Evolutionary conservation across 2,888 invertebrate species (phyloP), one percentile per base, ranked within the genome.

Genomic region (Nomada ferruginata): DNA sequence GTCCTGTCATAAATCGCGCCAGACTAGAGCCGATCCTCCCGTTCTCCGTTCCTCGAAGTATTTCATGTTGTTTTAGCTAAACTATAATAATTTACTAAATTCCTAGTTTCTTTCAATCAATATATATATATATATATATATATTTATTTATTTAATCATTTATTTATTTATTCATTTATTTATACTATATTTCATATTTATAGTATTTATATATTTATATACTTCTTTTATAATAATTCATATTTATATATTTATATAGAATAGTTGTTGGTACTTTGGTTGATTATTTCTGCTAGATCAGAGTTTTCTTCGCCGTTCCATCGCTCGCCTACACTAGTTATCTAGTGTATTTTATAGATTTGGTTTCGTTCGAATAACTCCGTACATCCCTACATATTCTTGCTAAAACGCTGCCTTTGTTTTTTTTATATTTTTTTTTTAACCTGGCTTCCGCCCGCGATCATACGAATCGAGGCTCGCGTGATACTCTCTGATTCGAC

Each of bases 241-340:
- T 85, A 86, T 84, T 81, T 87, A 82, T 86, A 79, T 86, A 83
- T 89, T 84, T 90, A 87, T 88, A 85, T 87, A 89, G 88, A 88
- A 77, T 94, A 94, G 93, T 94, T 94, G 89, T 96, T 96, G 96
- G 96, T 96, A 96, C 96, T 95, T 96, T 96, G 94, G 92, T 93
- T 95, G 95, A 95, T 95, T 95, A 95, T 95, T 95, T 94, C 94
- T 94, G 94, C 95, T 95, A 95, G 92, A 95, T 94, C 90, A 91
- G 91, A 90, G 89, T 90, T 91, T 87, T 90, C 88, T 86, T 90
- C 91, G 87, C 89, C 90, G 90, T 88, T 90, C 86, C 89, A 88
- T 86, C 89, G 88, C 90, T 84, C 89, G 79, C 85, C 87, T 88
- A 83, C 73, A 72, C 72, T 84, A 83, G 80, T 77, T 77, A 80